Evolutionary conservation across 2,888 invertebrate genomes (phyloP), one percentile per base, ranked within the genome.

Genomic region (Drosophila nigritarsus): DNA sequence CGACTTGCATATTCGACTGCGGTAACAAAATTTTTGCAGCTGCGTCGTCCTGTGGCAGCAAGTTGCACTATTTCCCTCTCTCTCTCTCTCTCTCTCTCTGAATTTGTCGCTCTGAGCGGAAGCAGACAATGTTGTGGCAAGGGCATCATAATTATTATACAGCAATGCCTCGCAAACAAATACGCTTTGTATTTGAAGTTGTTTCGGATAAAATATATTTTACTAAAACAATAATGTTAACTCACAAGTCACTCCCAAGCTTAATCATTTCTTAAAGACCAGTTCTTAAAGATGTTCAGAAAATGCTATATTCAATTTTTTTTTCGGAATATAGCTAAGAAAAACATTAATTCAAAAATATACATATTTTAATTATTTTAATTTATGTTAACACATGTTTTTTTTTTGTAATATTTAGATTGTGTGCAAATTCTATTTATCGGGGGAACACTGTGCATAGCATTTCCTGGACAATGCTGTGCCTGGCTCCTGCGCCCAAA

Each of bases 111-210:
- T 36, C 11, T 45, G 53, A 76, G 73, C 84, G 85, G 85, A 85
- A 85, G 80, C 85, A 75, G 75, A 55, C 74, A 63, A 53, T 51
- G 60, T 49, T 34, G 42, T 48, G 64, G 50, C 32, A 64, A 64
- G 58, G 58, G 68, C 89, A 75, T 74, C 77, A 80, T 80, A 86
- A 90, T 90, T 78, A 78, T 87, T 80, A 78, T 71, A 56, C 56
- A 42, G 56, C 42, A 15, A 20, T 15, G 7, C 0, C 42, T 15
- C 56, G 56, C 24, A 30, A 42, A 42, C 4, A 11, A 11, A 11
- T n/a, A 29, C n/a, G 29, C 18, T n/a, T 11, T 11, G 6, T 3
- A 7, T 29, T 29, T 29, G 11, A 27, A 50, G 18, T 11, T 49
- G 2, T 9, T 49, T 27, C 8, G 9, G 9, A 29, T 53, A 29